A percentile compares a stretch with the other conserved stretches of the same genome.
phyloP scores from a whole-genome alignment of 2,888 invertebrate species.

The Philaethria dido region DNA sequence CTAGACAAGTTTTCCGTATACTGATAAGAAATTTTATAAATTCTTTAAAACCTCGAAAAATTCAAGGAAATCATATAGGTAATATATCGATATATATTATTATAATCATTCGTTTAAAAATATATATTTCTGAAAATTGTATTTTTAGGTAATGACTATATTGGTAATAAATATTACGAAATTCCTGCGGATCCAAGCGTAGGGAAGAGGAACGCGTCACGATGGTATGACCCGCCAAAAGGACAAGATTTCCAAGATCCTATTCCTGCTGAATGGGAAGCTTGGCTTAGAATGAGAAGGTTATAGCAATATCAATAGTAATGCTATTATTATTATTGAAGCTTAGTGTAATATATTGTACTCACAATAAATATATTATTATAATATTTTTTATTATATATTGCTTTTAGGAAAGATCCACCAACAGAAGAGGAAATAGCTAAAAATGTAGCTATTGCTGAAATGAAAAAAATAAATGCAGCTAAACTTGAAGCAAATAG shows the following conservation, averaged over 20 bases:
- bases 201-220: slow-evolving; percentile 85
- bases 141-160: slow-evolving; percentile 87
- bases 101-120: background rate
- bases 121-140: background rate
- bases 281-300: slow-evolving; percentile 90
- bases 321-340: background rate
- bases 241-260: slow-evolving; percentile 88
- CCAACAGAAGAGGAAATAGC: slow-evolving; percentile 90
- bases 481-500: slow-evolving; percentile 86
- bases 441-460: slow-evolving; percentile 87
- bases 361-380: background rate
- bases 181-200: slow-evolving; percentile 86
- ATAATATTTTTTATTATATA: slow-evolving; percentile 7
- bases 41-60: slow-evolving; percentile 79
- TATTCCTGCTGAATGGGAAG: slow-evolving; percentile 93
- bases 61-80: slow-evolving; percentile 70
- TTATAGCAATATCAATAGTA: slow-evolving; percentile 48
- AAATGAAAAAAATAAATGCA: slow-evolving; percentile 90
- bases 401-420: slow-evolving; percentile 77
- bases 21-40: slow-evolving; percentile 85
- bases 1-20: slow-evolving; percentile 68
- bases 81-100: slow-evolving; percentile 15
- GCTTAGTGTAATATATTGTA: no score
- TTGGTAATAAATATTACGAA: slow-evolving; percentile 93
- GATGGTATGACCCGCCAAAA: slow-evolving; percentile 89